Evolutionary conservation across 2,113 vertebrate genomes (phyloP), one percentile per base, ranked within the genome.

Genomic region (Arothron firmamentum): DNA sequence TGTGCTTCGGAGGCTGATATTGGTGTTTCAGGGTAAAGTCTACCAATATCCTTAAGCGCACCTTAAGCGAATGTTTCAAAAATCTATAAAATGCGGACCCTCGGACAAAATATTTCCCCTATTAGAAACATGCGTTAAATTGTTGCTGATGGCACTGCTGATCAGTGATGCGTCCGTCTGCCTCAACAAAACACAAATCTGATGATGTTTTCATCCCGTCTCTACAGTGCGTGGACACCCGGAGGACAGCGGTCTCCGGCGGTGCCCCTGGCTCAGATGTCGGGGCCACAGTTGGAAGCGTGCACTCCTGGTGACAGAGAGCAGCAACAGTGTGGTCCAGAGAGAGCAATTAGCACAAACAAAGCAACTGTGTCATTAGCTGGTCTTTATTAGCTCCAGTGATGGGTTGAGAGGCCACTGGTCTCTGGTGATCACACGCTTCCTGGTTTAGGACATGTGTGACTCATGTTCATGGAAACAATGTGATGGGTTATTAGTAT

Each of bases 291-390:
- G 80, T 72, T 63, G 78, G 80, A 76, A 73, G 45, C 17, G 62
- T 78, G 82, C 74, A 77, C 67, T 74, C 63, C 70, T 65, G 52
- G 61, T 78, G 85, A 87, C 87, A 90, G 80, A 83, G 70, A 67
- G 3, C 34, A 75, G 72, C 68, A 65, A 79, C 52, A 13, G 52
- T n/a, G 17, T 83, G 80, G 86, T 80, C 85, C 73, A 17, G 72
- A 56, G 81, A 87, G 85, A 87, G 86, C 85, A 89, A 90, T 90
- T 91, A 88, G 74, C 79, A 79, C 69, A 88, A 88, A 87, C 75
- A 70, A 87, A 87, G 81, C 74, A 45, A 55, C 79, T 69, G 76
- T 78, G 86, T 85, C 70, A 84, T 88, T 87, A 81, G 85, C 75
- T 84, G 76, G 69, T 86, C 83, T 88, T 89, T 88, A 86, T 88